Evolutionary conservation across 2,113 vertebrate genomes (phyloP), one percentile per base, ranked within the genome.

Genomic region (Pomatorhinus ruficollis): DNA sequence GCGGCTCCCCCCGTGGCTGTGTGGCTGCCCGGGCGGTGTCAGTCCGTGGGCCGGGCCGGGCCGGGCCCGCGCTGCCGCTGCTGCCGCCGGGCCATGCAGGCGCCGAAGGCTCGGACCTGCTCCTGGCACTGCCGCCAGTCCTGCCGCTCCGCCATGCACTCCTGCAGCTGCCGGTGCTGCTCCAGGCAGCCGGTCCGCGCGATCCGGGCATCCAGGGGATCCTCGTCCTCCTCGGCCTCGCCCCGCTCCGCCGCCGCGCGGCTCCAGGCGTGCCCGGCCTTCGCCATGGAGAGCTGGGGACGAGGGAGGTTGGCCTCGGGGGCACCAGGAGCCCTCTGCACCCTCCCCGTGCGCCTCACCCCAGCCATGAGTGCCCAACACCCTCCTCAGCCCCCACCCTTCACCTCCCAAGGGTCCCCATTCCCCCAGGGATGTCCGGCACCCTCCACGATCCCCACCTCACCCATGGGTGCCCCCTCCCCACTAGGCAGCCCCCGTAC

Each of bases 121-220:
- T 23, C 21, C 95, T 99, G 99, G 97, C 99, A 99, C 35, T 60
- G 96, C 30, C 99, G 87, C 99, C 99, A 99, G 97, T 99, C 99
- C 97, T 98, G 99, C 64, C 98, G 95, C n/a, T 98, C 98, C 0
- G 98, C 98, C 99, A 99, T 99, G 96, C 99, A 99, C 50, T 99
- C 98, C 97, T 99, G 99, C 72, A 99, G 97, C 3, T 98, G 98
- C 4, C 98, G 98, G 81, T 99, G 99, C 49, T 98, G 98, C 31
- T 97, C 93, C 10, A 97, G 96, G 49, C 99, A 99, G 61, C 99
- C 99, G 1, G 98, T 99, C 49, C 97, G 98, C 0, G 97, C 95
- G 81, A 99, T 99, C 98, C 99, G 98, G 83, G 91, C 97, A 0
- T 99, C 99, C 76, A 99, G 89, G 0, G 98, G 99, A 77, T 99